phyloP scores from a whole-genome alignment of 1,140 invertebrate species.

The Cecropterus lyciades region DNA sequence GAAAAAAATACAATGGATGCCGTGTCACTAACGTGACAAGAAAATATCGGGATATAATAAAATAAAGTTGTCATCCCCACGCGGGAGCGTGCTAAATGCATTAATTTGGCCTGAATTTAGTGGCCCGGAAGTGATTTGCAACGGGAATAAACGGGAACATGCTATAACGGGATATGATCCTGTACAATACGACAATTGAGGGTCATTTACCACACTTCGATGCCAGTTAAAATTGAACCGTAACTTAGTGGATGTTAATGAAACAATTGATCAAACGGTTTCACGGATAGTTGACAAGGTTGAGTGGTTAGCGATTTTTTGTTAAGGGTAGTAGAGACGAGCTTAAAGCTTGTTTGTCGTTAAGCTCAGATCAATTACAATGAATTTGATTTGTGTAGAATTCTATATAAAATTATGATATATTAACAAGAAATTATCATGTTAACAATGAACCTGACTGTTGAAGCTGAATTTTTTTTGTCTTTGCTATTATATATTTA shows the following conservation, averaged over 20 bases:
- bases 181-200: conserved; percentile 54
- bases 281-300: conserved; percentile 56
- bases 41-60: conserved; percentile 79
- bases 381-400: background rate
- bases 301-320: conserved; percentile 57
- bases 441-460: too few species aligned
- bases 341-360: conserved; percentile 44
- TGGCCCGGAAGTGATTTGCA: conserved; percentile 83
- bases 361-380: background rate
- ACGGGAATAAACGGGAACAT: conserved; percentile 69
- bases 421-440: too few species aligned
- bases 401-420: too few species aligned
- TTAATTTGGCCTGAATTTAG: conserved; percentile 83
- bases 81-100: conserved; percentile 80
- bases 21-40: conserved; percentile 70
- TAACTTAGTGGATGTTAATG: conserved; percentile 47
- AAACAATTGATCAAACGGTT: conserved; percentile 47
- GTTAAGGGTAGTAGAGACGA: conserved; percentile 51
- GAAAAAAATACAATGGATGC: conserved; percentile 46
- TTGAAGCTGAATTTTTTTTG: too few species aligned
- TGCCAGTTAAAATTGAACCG: conserved; percentile 60
- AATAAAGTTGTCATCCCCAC: conserved; percentile 82
- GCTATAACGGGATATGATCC: conserved; percentile 68
- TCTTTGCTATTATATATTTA: too few species aligned
- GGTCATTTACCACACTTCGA: conserved; percentile 52